A percentile compares a stretch with the other conserved stretches of the same genome.
These are phyloP conservation scores for Hemaris fuciformis DNA, from an alignment of 2,888 invertebrate genomes.

Conservation along the genomic window DNA sequence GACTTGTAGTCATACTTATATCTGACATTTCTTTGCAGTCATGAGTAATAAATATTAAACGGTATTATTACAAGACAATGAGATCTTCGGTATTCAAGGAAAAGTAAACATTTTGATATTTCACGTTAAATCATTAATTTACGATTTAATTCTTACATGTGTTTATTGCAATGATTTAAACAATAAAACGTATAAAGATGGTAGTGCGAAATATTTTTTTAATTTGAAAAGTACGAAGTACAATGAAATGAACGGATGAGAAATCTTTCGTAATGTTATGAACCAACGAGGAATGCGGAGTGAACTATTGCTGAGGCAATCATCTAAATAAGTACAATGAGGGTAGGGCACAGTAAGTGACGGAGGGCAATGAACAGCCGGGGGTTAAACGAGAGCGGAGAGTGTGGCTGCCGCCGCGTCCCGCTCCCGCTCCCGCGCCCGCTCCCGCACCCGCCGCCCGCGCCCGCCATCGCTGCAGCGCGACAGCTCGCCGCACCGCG, in stretches of 20 bases:
- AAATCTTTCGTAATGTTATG: neutral
- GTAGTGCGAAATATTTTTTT: too few species aligned
- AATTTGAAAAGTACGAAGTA: too few species aligned
- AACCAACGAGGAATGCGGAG: constrained; percentile 23
- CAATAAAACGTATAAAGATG: too few species aligned
- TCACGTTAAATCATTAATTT: too few species aligned
- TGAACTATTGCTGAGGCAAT: constrained; percentile 25
- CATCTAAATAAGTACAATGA: constrained; percentile 45
- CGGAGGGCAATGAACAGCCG: constrained; percentile 56
- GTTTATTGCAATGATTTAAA: too few species aligned
- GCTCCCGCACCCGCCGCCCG: neutral
- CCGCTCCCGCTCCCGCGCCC: neutral
- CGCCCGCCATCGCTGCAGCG: neutral
- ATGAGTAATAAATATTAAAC: too few species aligned
- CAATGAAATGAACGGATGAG: too few species aligned
- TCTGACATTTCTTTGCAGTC: neutral
- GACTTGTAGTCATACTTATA: neutral
- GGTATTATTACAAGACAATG: too few species aligned
- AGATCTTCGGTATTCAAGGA: too few species aligned
- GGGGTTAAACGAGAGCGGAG: constrained; percentile 44
- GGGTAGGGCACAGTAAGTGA: constrained; percentile 46
- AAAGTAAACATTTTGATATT: too few species aligned
- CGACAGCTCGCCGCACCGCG: constrained; percentile 15
- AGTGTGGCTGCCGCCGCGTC: constrained; percentile 23
- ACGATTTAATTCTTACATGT: too few species aligned